Evolutionary conservation across 2,888 invertebrate genomes (phyloP), one percentile per base, ranked within the genome.

Genomic region (Folsomia manolachei): DNA sequence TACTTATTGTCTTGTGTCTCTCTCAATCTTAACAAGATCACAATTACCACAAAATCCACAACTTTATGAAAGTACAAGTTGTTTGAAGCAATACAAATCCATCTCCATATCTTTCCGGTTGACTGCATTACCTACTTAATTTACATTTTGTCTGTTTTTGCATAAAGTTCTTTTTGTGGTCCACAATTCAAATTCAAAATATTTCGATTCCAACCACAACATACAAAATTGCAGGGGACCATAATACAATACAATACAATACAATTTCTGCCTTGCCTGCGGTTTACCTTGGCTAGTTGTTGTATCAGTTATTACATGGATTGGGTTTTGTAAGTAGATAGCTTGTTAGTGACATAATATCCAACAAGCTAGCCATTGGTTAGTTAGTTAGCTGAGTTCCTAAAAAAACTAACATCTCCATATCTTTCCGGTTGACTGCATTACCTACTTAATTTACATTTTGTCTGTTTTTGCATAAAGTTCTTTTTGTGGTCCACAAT

Each of bases 1-100:
- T 56, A 56, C n/a, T 56, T 56, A 56, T 56, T n/a, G 19, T 21
- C 56, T 56, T 56, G 56, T 56, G 56, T 56, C 21, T n/a, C 56
- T n/a, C 7, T 7, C 19, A 19, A 21, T 56, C 21, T 56, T 56
- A 56, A 56, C 56, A 21, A 56, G 56, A 56, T 56, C 56, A 56
- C 18, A 56, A 56, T 56, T 21, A 56, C 18, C 4, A 56, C 18
- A 19, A 4, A 56, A 4, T 19, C 4, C 18, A 14, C 56, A 14
- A 21, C 56, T 14, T n/a, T 7, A 56, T 4, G 56, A 56, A 56
- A 56, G 56, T 56, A 39, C 39, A 39, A 39, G 39, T 39, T 39
- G 39, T 9, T n/a, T n/a, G n/a, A n/a, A n/a, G n/a, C n/a, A n/a
- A n/a, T n/a, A 39, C 7, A 39, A 39, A 39, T 14, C 39, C 39